Evolutionary conservation across 2,888 invertebrate genomes (phyloP).

Genomic region (Alloscopus bannaensis): DNA sequence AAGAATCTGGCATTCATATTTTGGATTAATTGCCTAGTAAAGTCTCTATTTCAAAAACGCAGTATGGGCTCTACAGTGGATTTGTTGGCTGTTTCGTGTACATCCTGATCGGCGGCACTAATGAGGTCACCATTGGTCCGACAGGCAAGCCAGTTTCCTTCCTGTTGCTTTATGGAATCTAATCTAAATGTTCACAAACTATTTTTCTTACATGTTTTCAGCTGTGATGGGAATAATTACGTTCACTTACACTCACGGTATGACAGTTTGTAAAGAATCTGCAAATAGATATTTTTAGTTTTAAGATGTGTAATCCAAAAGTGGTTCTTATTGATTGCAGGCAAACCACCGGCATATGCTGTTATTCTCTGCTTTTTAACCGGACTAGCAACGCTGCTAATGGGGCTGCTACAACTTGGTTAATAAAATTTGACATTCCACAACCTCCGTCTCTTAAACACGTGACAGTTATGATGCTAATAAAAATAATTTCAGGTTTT

Average conservation of each 20-base stretch:
- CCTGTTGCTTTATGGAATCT: background rate
- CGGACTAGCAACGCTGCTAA: constrained; percentile 68
- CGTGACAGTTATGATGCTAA: background rate
- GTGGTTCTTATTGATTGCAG: constrained; percentile 7
- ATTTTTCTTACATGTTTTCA: constrained; percentile 32
- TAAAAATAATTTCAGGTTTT: constrained; percentile 65
- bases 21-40: no score
- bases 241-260: constrained; percentile 68
- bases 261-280: background rate
- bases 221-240: constrained; percentile 72
- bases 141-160: constrained; percentile 36
- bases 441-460: background rate
- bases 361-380: constrained; percentile 70
- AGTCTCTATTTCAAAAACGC: constrained; percentile 18
- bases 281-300: no score
- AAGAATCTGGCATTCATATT: no score
- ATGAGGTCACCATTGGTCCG: constrained; percentile 63
- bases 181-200: background rate
- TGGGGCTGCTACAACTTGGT: constrained; percentile 60
- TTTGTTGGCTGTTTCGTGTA: constrained; percentile 73
- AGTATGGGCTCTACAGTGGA: constrained; percentile 70
- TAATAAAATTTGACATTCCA: constrained; percentile 6
- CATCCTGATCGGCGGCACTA: constrained; percentile 71
- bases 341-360: constrained; percentile 68
- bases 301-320: background rate